Conservation (phyloP, 2,113 vertebrate genomes). For the Ctenodactylus gundi region DNA sequence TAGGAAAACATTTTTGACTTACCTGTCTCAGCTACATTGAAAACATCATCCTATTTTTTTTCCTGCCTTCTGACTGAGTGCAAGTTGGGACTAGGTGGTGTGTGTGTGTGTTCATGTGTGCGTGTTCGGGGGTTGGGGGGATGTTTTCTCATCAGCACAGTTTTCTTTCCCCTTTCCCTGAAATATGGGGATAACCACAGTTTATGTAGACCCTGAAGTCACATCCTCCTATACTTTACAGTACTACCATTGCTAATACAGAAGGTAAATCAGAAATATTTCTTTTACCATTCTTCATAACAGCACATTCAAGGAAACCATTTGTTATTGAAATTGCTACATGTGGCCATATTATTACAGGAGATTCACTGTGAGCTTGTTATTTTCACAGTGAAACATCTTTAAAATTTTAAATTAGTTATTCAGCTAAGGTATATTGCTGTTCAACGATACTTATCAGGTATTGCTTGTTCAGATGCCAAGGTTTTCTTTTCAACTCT, state of each 20-base stretch:
- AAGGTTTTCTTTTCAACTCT: constrained; percentile 52
- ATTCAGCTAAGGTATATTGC: neutral
- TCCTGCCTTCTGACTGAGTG: neutral
- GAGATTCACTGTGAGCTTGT: neutral
- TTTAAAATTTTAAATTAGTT: constrained; percentile 64
- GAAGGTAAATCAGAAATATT: neutral
- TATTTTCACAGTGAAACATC: constrained; percentile 60
- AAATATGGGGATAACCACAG: neutral
- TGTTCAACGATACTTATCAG: constrained; percentile 60
- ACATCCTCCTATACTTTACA: neutral
- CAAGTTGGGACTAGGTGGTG: neutral
- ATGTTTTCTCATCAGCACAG: neutral
- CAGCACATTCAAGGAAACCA: neutral
- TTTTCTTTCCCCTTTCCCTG: neutral
- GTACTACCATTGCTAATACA: neutral
- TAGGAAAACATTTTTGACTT: neutral
- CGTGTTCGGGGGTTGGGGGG: neutral
- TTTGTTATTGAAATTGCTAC: constrained; percentile 31
- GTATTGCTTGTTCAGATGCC: constrained; percentile 64
- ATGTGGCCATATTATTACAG: constrained; percentile 3
- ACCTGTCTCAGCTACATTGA: neutral
- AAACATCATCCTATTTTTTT: neutral
- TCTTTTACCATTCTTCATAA: neutral
- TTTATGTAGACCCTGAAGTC: neutral
- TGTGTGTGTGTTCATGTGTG: neutral